Evolutionary conservation across 2,113 vertebrate genomes (phyloP).

Genomic region (Australoheros scitulus): DNA sequence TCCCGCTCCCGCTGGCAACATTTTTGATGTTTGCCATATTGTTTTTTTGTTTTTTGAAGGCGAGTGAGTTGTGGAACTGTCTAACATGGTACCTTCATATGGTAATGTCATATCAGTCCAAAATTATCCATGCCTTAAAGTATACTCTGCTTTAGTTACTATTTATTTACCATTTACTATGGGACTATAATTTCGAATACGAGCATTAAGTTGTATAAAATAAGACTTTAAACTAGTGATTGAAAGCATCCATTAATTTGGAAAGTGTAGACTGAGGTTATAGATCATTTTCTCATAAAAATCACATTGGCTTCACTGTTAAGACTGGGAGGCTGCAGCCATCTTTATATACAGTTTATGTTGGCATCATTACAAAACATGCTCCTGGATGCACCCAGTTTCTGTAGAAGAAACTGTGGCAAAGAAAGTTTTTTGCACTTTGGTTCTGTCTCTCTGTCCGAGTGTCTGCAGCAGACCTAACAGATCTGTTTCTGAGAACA

Average conservation of each 20-base stretch:
- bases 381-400: not conserved
- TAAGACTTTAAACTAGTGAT: not conserved
- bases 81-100: not conserved
- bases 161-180: not conserved
- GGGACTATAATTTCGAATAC: not conserved
- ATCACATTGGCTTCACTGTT: not conserved
- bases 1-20: not conserved
- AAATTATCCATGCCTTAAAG: not conserved
- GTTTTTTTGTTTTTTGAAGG: not conserved
- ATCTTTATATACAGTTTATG: not conserved
- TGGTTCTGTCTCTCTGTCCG: not conserved
- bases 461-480: not conserved
- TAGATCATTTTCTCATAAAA: not conserved
- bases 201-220: not conserved
- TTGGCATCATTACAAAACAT: not conserved
- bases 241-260: not conserved
- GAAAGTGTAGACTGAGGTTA: not conserved
- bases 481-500: not conserved
- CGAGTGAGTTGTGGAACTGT: too few relatives aligned
- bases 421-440: not conserved
- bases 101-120: too few relatives aligned
- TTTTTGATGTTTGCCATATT: too few relatives aligned
- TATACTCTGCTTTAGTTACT: not conserved
- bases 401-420: not conserved
- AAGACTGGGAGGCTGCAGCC: not conserved